Conservation (phyloP, 2,113 vertebrate species). For the Ictidomys tridecemlineatus region DNA sequence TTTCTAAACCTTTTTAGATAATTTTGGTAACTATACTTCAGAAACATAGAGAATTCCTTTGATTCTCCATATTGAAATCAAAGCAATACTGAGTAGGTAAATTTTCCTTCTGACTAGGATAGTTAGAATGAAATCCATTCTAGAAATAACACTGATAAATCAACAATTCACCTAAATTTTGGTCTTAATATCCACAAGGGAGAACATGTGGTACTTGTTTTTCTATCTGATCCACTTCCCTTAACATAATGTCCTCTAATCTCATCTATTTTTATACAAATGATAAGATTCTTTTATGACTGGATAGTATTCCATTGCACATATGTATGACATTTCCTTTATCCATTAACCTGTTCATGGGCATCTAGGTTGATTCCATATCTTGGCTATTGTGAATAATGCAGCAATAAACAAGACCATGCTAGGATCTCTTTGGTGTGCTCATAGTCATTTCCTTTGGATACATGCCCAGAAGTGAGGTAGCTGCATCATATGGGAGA, state of each 20-base stretch:
- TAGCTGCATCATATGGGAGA: neutral
- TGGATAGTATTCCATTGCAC: neutral
- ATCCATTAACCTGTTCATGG: neutral
- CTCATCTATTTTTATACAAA: neutral
- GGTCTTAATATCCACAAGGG: neutral
- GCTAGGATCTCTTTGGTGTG: neutral
- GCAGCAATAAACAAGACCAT: neutral
- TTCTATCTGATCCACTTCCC: neutral
- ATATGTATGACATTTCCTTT: neutral
- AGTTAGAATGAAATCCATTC: slow-evolving; percentile 2
- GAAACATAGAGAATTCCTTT: neutral
- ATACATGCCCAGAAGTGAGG: neutral
- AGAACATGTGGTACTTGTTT: neutral
- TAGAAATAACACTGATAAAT: slow-evolving; percentile 33
- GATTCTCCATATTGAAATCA: neutral
- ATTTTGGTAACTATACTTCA: slow-evolving; percentile 29
- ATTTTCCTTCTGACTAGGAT: neutral
- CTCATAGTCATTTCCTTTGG: neutral
- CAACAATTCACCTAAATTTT: neutral
- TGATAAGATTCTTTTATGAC: neutral
- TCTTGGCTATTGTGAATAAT: neutral
- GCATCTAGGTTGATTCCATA: neutral
- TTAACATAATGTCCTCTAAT: neutral
- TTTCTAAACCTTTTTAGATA: slow-evolving; percentile 20
- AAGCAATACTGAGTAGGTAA: neutral